These are phyloP conservation scores for Capitulum mitella DNA, from an alignment of 2,888 invertebrate species.

Conservation along the genomic window DNA sequence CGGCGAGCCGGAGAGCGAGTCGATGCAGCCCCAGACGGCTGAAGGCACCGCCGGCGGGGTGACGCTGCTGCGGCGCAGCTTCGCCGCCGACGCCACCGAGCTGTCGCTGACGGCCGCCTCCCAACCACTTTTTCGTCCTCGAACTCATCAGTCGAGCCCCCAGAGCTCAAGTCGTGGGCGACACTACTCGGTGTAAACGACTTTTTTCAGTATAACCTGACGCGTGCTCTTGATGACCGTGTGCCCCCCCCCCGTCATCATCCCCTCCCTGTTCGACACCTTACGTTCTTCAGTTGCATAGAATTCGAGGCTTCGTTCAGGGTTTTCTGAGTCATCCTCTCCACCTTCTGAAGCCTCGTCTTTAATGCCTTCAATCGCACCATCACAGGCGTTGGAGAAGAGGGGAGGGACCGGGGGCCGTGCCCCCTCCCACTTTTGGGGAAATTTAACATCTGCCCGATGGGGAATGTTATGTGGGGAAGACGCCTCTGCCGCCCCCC, in stretches of 20 bases:
- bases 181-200: neutral
- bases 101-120: neutral
- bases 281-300: too few relatives aligned
- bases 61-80: neutral
- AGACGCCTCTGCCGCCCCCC: too few relatives aligned
- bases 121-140: neutral
- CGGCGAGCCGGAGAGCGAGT: neutral
- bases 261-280: neutral
- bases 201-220: conserved; percentile 1
- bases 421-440: too few relatives aligned
- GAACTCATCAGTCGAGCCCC: neutral
- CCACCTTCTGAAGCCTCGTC: too few relatives aligned
- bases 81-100: neutral
- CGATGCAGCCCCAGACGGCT: neutral
- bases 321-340: too few relatives aligned
- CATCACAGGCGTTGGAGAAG: too few relatives aligned
- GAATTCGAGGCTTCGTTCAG: too few relatives aligned
- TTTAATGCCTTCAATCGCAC: conserved; percentile 8
- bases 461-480: too few relatives aligned
- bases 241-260: neutral
- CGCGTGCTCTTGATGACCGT: conserved; percentile 18
- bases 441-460: too few relatives aligned
- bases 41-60: neutral
- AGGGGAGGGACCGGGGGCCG: too few relatives aligned
- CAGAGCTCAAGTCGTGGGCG: neutral